These are phyloP conservation scores for Cosmia pyralina DNA, from an alignment of 2,888 invertebrate species.

Conservation along the genomic window DNA sequence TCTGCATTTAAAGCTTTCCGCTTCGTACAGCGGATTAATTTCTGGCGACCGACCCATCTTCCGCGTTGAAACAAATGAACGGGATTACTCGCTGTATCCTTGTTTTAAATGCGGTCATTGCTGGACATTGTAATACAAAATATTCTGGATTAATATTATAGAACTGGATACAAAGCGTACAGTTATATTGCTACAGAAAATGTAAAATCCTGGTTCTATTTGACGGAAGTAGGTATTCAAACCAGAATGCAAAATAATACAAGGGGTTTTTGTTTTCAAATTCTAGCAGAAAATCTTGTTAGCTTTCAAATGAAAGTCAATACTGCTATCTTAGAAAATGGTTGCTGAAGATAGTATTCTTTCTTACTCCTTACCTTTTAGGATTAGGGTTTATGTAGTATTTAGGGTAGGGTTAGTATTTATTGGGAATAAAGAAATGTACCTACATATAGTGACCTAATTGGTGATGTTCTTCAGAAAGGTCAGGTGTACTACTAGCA, in stretches of 20 bases:
- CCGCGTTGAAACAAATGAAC: slow-evolving; percentile 51
- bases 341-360: neutral
- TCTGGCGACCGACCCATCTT: slow-evolving; percentile 35
- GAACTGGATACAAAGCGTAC: slow-evolving; percentile 1
- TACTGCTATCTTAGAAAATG: slow-evolving; percentile 4
- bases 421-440: no score
- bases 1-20: slow-evolving; percentile 32
- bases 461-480: neutral
- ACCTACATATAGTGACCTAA: no score
- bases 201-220: slow-evolving; percentile 10
- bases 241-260: neutral
- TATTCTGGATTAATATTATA: slow-evolving; percentile 17
- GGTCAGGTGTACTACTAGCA: neutral
- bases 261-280: neutral
- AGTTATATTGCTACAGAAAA: neutral
- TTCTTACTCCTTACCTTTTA: neutral
- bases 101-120: slow-evolving; percentile 20
- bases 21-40: slow-evolving; percentile 35
- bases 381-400: neutral
- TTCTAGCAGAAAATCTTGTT: neutral
- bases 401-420: no score
- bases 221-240: slow-evolving; percentile 1
- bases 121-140: slow-evolving; percentile 17
- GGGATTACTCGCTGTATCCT: slow-evolving; percentile 25
- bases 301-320: neutral